Evolutionary conservation across 2,888 invertebrate species (phyloP), one percentile per base, ranked within the genome.

Genomic region (Thymelicus sylvestris): DNA sequence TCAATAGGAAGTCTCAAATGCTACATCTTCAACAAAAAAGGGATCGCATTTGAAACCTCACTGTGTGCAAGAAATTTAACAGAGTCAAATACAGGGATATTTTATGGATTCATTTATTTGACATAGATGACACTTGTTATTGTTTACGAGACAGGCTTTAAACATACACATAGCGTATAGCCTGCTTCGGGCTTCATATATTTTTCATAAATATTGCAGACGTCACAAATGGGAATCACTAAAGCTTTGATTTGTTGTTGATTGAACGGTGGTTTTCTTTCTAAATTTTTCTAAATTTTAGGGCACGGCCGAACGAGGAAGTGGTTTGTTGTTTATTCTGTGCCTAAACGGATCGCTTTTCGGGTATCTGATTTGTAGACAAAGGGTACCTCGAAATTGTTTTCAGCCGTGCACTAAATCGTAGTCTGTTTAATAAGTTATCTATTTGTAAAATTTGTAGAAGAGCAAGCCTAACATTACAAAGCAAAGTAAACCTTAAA

Each of bases 71-170:
- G 85, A 86, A 89, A 91, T 86, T 86, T 88, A 89, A 92, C 93
- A 93, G 92, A 92, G 92, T 92, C 84, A 86, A 86, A 93, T 93
- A 93, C 92, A 93, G 92, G 93, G 93, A 93, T 92, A 91, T 90
- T 92, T 92, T 93, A 91, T 85, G 86, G 80, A 90, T 86, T 83
- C 85, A 87, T 79, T 81, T 85, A 81, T 84, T 86, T 86, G 83
- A 83, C 80, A 85, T 83, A 82, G 79, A 82, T 81, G 81, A 78
- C 81, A 77, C 80, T 76, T 78, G 80, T 83, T 83, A 74, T 78
- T 79, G 75, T 83, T 84, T 79, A 78, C 77, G 73, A 79, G 69
- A 76, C 59, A 63, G 57, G 24, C 63, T 50, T 50, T 50, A 50
- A 52, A 67, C 57, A 71, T n/a, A 72, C 44, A 52, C 19, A 52